phyloP scores from a whole-genome alignment of 2,113 vertebrate genomes.

The Picathartes gymnocephalus region DNA sequence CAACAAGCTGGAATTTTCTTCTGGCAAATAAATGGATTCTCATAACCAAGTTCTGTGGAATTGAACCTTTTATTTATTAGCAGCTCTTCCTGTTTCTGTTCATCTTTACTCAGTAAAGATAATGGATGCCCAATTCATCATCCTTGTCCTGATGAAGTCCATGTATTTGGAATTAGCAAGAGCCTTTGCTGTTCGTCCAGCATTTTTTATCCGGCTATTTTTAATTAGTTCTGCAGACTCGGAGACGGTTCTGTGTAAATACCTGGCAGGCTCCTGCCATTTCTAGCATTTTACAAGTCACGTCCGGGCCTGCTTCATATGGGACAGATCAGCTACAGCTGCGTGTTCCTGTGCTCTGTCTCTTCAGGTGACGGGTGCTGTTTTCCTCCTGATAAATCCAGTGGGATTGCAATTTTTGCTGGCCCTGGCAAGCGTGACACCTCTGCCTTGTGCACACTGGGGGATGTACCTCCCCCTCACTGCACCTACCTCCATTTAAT shows the following conservation, averaged over 20 bases:
- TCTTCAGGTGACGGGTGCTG: not conserved
- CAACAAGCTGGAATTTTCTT: constrained; percentile 50
- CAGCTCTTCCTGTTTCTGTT: constrained; percentile 49
- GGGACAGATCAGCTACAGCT: constrained; percentile 27
- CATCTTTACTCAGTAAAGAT: not conserved
- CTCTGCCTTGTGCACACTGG: not conserved
- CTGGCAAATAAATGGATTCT: constrained; percentile 16
- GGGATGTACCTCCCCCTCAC: not conserved
- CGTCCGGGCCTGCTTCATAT: not conserved
- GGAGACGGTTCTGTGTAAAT: not conserved
- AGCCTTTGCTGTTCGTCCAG: constrained; percentile 31
- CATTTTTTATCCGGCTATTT: constrained; percentile 19
- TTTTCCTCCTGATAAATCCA: not conserved
- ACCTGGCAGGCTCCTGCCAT: constrained; percentile 44
- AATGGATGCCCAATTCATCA: constrained; percentile 20
- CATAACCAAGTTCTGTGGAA: constrained; percentile 11
- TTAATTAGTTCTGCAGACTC: constrained; percentile 37
- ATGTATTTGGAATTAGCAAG: constrained; percentile 13
- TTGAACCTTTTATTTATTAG: constrained; percentile 58
- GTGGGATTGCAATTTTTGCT: not conserved
- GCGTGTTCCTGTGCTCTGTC: not conserved
- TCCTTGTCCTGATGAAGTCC: not conserved
- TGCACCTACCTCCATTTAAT: not conserved
- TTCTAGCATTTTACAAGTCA: constrained; percentile 5
- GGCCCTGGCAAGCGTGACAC: accelerated